Evolutionary conservation across 2,888 invertebrate species (phyloP), one percentile per base, ranked within the genome.

Genomic region (Tyria jacobaeae): DNA sequence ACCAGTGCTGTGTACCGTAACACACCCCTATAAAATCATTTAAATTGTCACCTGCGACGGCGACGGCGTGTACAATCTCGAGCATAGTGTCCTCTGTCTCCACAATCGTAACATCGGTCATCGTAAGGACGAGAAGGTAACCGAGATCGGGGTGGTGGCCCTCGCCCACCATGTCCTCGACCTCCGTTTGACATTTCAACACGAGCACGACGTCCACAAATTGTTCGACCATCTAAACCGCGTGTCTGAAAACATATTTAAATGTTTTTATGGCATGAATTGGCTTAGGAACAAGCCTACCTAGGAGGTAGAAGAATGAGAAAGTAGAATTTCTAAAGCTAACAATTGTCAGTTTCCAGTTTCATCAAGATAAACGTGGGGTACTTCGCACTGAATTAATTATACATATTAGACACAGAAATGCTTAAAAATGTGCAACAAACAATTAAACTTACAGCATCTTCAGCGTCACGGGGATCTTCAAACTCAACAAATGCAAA

Each of bases 401-500:
- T n/a, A n/a, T n/a, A n/a, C n/a, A n/a, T n/a, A n/a, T n/a, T n/a
- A n/a, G n/a, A n/a, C n/a, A n/a, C n/a, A n/a, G n/a, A n/a, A n/a
- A n/a, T n/a, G n/a, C n/a, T n/a, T n/a, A n/a, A n/a, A n/a, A n/a
- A n/a, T n/a, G n/a, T n/a, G n/a, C n/a, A n/a, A n/a, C n/a, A n/a
- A n/a, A n/a, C n/a, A n/a, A n/a, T n/a, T n/a, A n/a, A 31, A 55
- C 96, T 94, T 66, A 98, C 97, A 31, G 98, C 97, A 90, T 98
- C 98, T 82, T 98, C 98, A 12, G 98, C 98, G 89, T 99, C 99
- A 71, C 98, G 94, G 9, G 97, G 95, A 89, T 99, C 98, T 91
- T 98, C 98, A 87, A 97, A 98, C 87, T 98, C 98, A 2, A 98
- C 98, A 90, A 98, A 98, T 9, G 98, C 98, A 90, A 98, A 98